Evolutionary conservation across 2,888 invertebrate species (phyloP), one percentile per base, ranked within the genome.

Genomic region (Pedicia rivosa): DNA sequence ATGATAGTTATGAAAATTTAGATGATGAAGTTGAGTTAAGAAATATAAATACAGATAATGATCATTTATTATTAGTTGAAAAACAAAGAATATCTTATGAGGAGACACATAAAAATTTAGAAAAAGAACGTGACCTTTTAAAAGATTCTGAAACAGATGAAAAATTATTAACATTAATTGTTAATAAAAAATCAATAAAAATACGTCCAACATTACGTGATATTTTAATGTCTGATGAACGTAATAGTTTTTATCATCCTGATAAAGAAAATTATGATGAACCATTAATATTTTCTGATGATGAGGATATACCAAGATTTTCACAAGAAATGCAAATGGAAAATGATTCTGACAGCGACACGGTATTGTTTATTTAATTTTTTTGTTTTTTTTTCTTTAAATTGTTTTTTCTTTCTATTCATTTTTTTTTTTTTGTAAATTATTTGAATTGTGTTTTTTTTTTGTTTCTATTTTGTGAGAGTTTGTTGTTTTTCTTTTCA

Each of bases 241-340:
- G 12, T 3, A 20, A 32, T 22, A 20, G 72, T 53, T 72, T 71
- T 54, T 68, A 70, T 52, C 67, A 66, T 38, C 65, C 67, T 40
- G 71, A 72, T 47, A 71, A 70, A 51, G 72, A 73, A 48, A 66
- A 66, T 35, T 57, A 49, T 36, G 71, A 72, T 46, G 72, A 72
- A 44, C 59, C 62, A 37, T 51, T 72, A 42, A 67, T 67, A 44
- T 73, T 73, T 55, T 73, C 72, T 38, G 72, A 70, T 45, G 71
- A 71, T 50, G 69, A 68, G 40, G 68, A n/a, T n/a, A n/a, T n/a
- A n/a, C n/a, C n/a, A n/a, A n/a, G n/a, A n/a, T n/a, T n/a, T n/a
- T n/a, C n/a, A n/a, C n/a, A n/a, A n/a, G n/a, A n/a, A n/a, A n/a
- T n/a, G n/a, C n/a, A n/a, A n/a, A n/a, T n/a, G n/a, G n/a, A n/a